Conservation (phyloP, 2,888 invertebrate species). For the Frankliniella fusca region DNA sequence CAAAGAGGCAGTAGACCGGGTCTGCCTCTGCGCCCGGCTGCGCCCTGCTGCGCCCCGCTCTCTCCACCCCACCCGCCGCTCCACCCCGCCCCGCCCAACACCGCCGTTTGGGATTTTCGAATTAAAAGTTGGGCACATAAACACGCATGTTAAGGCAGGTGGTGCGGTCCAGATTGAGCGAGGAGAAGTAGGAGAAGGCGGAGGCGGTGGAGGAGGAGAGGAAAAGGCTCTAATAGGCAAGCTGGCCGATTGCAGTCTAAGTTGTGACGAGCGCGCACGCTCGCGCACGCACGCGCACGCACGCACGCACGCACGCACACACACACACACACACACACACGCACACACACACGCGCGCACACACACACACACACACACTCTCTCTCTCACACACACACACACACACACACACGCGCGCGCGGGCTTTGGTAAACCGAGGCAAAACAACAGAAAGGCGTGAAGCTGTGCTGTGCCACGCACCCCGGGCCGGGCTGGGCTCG, state of each 20-base stretch:
- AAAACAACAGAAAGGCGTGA: too few species aligned
- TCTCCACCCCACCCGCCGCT: neutral
- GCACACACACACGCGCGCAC: too few species aligned
- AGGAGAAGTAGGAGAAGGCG: neutral
- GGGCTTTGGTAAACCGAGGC: too few species aligned
- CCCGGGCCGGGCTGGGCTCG: too few species aligned
- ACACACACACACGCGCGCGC: too few species aligned
- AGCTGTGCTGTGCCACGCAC: too few species aligned
- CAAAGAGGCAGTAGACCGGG: neutral
- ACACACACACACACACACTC: neutral
- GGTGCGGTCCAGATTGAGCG: neutral
- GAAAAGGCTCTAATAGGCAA: neutral
- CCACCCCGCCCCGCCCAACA: neutral
- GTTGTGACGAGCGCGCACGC: neutral
- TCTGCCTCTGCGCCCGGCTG: neutral
- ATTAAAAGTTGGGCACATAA: conserved; percentile 25
- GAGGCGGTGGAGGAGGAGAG: neutral
- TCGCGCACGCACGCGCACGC: too few species aligned
- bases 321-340: too few species aligned
- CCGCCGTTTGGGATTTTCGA: conserved; percentile 19
- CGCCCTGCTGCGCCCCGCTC: neutral
- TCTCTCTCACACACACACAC: too few species aligned
- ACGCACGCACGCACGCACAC: too few species aligned
- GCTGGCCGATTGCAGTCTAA: neutral
- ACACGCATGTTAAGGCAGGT: conserved; percentile 19